These are phyloP conservation scores for Ommatoiulus sabulosus DNA, from an alignment of 2,888 invertebrate species.

Conservation along the genomic window DNA sequence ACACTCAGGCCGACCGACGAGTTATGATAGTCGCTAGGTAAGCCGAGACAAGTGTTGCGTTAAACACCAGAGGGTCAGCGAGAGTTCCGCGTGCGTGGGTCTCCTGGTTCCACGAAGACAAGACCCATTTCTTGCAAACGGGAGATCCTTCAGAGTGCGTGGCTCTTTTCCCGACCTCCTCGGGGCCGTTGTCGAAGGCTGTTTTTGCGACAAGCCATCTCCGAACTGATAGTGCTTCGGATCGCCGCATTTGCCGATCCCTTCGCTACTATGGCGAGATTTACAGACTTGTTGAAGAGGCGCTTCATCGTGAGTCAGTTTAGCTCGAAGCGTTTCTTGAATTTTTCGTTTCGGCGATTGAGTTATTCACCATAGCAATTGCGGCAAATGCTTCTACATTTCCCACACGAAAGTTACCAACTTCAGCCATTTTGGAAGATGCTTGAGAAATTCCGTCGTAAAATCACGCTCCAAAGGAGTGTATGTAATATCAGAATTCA, in stretches of 20 bases:
- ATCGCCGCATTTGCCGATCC: not conserved
- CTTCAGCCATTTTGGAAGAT: not conserved
- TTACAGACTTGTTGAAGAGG: not conserved
- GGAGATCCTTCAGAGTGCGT: not conserved
- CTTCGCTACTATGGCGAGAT: not conserved
- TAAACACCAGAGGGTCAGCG: not conserved
- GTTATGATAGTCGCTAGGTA: constrained; percentile 16
- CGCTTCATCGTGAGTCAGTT: not conserved
- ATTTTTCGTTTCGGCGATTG: not conserved
- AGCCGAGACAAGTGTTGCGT: not conserved
- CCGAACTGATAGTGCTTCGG: not conserved
- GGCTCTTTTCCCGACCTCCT: not conserved
- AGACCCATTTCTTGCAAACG: not conserved
- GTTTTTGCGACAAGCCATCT: not conserved
- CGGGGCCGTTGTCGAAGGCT: not conserved
- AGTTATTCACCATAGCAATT: not conserved
- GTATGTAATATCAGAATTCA: too few relatives aligned
- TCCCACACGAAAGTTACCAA: not conserved
- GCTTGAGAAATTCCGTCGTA: too few relatives aligned
- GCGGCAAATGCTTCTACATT: not conserved
- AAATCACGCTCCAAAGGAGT: too few relatives aligned
- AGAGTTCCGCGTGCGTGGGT: not conserved
- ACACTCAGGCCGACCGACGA: constrained; percentile 21
- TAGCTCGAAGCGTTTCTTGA: not conserved
- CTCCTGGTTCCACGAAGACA: not conserved